Evolutionary conservation across 2,113 vertebrate species (phyloP), one percentile per base, ranked within the genome.

Genomic region (Callospermophilus lateralis): DNA sequence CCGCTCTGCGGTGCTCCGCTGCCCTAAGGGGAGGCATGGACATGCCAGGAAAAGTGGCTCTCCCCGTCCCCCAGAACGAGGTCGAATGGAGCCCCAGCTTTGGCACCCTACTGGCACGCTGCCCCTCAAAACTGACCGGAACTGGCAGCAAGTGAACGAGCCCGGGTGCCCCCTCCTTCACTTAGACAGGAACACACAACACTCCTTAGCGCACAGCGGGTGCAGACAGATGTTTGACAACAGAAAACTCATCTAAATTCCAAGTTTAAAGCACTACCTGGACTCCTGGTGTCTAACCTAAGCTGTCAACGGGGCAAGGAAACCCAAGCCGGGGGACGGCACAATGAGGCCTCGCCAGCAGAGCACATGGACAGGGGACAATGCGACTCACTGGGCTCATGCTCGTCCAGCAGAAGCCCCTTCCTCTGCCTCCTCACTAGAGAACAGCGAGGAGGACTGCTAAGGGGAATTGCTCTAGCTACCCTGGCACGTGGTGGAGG

Each of bases 141-240:
- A 37, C 51, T n/a, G 63, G 74, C 80, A 61, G 55, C 26, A 63
- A 37, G n/a, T 0, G 4, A 16, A n/a, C 19, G 28, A 7, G 6
- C 8, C 37, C 45, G 12, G 19, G 78, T 22, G 15, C 73, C 7
- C 1, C 0, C 34, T 7, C 28, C 26, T 55, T 26, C 63, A 28
- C 1, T n/a, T 4, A 24, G 32, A 37, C 6, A 61, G 76, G 89
- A 32, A 3, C 0, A 0, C 2, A 17, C 32, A 19, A 26, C 34
- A 73, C 70, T 73, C 6, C 12, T 55, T 32, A 28, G 86, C 45
- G 68, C 51, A n/a, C 0, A 11, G 85, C 68, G 20, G 39, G 10
- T 16, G 4, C 22, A 45, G 9, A 19, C 73, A 37, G 6, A 80
- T 0, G 9, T 34, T 0, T 39, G 65, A 61, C n/a, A 15, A 51